phyloP scores from a whole-genome alignment of 2,797 vertebrate species.

The Antennarius maculatus region DNA sequence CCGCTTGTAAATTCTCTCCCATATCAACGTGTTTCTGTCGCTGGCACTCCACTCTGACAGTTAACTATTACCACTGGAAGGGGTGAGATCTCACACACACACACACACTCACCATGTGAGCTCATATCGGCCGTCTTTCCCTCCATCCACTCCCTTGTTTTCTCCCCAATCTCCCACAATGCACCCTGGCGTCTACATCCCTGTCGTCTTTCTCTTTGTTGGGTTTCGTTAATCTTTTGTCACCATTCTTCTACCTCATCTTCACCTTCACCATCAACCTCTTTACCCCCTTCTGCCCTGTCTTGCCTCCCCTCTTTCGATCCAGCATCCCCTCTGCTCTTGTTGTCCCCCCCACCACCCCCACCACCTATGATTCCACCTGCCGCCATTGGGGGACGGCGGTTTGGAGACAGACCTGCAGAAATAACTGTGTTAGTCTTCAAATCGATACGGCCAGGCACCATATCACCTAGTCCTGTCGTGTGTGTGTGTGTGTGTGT shows the following conservation, averaged over 20 bases:
- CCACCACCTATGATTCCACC: constrained; percentile 32
- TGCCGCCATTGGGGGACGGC: constrained; percentile 58
- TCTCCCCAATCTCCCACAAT: neutral
- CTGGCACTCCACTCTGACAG: constrained; percentile 42
- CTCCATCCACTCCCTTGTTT: neutral
- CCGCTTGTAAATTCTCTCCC: constrained; percentile 66
- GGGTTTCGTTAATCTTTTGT: constrained; percentile 42
- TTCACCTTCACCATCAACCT: constrained; percentile 8
- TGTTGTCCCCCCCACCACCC: constrained; percentile 6
- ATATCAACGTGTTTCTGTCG: constrained; percentile 63
- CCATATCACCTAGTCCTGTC: constrained; percentile 61
- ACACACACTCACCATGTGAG: constrained; percentile 1
- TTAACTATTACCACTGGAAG: constrained; percentile 52
- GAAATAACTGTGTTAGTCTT: constrained; percentile 78
- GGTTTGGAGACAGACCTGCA: constrained; percentile 72
- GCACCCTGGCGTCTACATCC: constrained; percentile 24
- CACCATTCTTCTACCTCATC: constrained; percentile 13
- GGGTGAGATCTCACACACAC: constrained; percentile 5
- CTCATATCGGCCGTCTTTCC: neutral
- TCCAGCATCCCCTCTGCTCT: constrained; percentile 21
- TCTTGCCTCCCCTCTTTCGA: neutral
- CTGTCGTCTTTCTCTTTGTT: constrained; percentile 44
- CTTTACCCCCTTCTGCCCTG: neutral
- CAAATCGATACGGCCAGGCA: constrained; percentile 79
- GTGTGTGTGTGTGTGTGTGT: constrained; percentile 14